These are phyloP conservation scores for Agrochola macilenta DNA, from an alignment of 2,888 invertebrate species.

Conservation along the genomic window DNA sequence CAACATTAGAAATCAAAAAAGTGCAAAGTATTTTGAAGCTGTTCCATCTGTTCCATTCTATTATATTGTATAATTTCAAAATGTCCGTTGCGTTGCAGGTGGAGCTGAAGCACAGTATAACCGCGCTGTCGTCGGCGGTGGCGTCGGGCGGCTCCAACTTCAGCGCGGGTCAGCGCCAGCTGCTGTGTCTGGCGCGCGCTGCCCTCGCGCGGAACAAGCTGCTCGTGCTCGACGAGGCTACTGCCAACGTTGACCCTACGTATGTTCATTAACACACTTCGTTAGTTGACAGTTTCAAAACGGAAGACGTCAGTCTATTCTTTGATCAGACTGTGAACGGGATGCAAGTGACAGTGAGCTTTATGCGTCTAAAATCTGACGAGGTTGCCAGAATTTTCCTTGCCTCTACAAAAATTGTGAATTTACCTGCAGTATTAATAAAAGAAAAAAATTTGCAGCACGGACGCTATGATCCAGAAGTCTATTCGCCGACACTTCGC, in stretches of 20 bases:
- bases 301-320: not conserved
- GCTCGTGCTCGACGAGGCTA: conserved; percentile 97
- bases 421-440: not conserved
- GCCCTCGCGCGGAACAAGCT: conserved; percentile 95
- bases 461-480: conserved; percentile 95
- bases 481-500: conserved; percentile 95
- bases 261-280: conserved; percentile 72
- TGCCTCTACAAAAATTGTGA: too few relatives aligned
- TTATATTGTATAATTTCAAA: not conserved
- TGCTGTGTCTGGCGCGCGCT: conserved; percentile 95
- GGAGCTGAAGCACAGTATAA: conserved; percentile 93
- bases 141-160: conserved; percentile 95
- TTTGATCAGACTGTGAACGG: not conserved
- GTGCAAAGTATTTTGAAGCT: not conserved
- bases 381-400: not conserved
- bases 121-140: conserved; percentile 91
- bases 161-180: conserved; percentile 96
- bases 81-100: conserved; percentile 87
- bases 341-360: not conserved
- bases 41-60: not conserved
- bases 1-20: not conserved
- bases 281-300: not conserved
- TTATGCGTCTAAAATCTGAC: not conserved
- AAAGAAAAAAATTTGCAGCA: conserved; percentile 85
- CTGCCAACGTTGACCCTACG: conserved; percentile 97